These are phyloP conservation scores for Eurystomus gularis DNA, from an alignment of 2,113 vertebrate genomes.

Conservation along the genomic window DNA sequence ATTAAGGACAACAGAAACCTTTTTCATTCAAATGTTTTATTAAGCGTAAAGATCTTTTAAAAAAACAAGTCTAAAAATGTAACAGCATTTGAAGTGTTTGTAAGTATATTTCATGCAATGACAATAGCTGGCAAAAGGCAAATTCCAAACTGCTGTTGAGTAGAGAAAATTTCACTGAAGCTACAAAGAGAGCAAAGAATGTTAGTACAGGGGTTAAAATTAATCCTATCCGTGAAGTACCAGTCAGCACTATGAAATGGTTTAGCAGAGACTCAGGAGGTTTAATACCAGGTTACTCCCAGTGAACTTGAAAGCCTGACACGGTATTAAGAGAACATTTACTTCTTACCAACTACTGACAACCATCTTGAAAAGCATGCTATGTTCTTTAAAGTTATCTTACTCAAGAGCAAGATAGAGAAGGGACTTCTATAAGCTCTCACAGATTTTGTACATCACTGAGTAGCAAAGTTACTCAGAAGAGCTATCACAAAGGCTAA, in stretches of 20 bases:
- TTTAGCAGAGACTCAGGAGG: constrained; percentile 36
- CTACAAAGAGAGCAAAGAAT: not conserved
- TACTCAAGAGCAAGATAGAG: constrained; percentile 26
- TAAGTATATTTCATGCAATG: not conserved
- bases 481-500: not conserved
- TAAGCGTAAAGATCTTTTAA: not conserved
- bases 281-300: constrained; percentile 41
- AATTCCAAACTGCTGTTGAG: not conserved
- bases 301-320: constrained; percentile 17
- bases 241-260: not conserved
- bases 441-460: not conserved
- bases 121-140: not conserved
- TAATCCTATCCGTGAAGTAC: not conserved
- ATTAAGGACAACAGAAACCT: not conserved
- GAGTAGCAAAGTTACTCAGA: not conserved
- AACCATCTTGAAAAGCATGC: constrained; percentile 6
- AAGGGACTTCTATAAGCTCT: constrained; percentile 7
- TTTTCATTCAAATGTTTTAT: not conserved
- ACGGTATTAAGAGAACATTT: constrained; percentile 11
- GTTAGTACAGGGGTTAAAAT: not conserved
- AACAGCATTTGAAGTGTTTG: not conserved
- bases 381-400: constrained; percentile 14
- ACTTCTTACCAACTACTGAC: not conserved
- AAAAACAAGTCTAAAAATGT: not conserved
- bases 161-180: not conserved